Conservation (phyloP, 2,113 vertebrate genomes). For the Macaca mulatta region DNA sequence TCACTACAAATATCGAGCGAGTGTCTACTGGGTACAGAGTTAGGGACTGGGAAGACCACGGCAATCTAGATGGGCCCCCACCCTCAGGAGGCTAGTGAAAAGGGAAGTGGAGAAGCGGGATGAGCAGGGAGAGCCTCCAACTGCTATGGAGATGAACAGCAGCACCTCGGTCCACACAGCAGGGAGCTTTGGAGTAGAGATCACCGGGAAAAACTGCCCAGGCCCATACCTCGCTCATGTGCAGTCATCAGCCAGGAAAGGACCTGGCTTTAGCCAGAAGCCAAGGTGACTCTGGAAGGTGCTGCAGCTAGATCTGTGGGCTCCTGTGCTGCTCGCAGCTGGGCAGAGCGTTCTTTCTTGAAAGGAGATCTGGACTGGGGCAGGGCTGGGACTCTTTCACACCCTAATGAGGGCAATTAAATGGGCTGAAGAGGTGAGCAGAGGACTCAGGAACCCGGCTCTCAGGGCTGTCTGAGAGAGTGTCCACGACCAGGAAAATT, state of each 20-base stretch:
- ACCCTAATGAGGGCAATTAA: background rate
- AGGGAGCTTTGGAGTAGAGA: background rate
- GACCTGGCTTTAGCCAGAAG: background rate
- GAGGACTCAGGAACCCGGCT: fast-evolving
- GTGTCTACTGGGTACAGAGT: background rate
- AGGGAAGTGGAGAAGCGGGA: background rate
- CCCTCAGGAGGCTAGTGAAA: background rate
- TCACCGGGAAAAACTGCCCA: background rate
- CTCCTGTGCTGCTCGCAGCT: background rate
- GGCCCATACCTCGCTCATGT: fast-evolving
- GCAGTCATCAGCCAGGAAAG: too few relatives aligned
- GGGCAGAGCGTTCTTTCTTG: background rate
- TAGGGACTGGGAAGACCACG: background rate
- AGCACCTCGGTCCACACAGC: fast-evolving
- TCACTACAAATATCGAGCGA: background rate
- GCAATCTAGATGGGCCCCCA: fast-evolving
- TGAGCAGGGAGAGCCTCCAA: fast-evolving
- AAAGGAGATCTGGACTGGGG: background rate
- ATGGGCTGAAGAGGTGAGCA: background rate
- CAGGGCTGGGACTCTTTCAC: background rate
- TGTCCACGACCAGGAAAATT: background rate
- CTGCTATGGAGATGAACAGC: fast-evolving
- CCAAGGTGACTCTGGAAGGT: background rate
- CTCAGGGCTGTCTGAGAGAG: background rate
- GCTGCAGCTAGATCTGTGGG: background rate